phyloP scores from a whole-genome alignment of 2,888 invertebrate species.

The Zaprionus obscuricornis region DNA sequence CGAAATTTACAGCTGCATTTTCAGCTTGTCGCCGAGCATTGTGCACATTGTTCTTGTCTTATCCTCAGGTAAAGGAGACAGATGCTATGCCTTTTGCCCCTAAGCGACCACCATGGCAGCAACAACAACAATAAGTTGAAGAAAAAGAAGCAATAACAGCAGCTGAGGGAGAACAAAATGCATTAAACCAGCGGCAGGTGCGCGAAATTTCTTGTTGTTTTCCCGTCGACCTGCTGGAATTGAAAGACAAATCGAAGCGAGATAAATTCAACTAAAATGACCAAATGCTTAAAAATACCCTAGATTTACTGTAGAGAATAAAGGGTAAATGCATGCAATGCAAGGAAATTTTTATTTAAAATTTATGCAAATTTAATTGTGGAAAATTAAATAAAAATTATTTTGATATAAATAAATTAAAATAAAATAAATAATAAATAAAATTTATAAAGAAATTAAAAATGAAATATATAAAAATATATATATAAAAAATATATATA shows the following conservation, averaged over 20 bases:
- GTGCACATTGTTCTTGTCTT: too few species aligned
- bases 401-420: too few species aligned
- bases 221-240: slow-evolving; percentile 17
- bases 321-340: too few species aligned
- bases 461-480: too few species aligned
- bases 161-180: background rate
- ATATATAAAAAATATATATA: too few species aligned
- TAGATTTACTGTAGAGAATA: too few species aligned
- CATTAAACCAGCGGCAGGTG: slow-evolving; percentile 60
- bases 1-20: slow-evolving; percentile 46
- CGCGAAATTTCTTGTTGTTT: slow-evolving; percentile 60
- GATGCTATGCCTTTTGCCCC: slow-evolving; percentile 25
- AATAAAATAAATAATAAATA: too few species aligned
- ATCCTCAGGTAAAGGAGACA: slow-evolving; percentile 48
- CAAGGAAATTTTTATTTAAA: too few species aligned
- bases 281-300: slow-evolving; percentile 34
- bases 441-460: too few species aligned
- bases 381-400: too few species aligned
- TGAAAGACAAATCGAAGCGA: slow-evolving; percentile 55
- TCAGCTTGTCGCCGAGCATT: slow-evolving; percentile 1
- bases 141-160: background rate
- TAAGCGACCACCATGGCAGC: slow-evolving; percentile 34
- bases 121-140: slow-evolving; percentile 13
- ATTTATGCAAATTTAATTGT: too few species aligned
- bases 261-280: slow-evolving; percentile 16